Evolutionary conservation across 2,888 invertebrate species (phyloP).

Genomic region (Lithophane socia): DNA sequence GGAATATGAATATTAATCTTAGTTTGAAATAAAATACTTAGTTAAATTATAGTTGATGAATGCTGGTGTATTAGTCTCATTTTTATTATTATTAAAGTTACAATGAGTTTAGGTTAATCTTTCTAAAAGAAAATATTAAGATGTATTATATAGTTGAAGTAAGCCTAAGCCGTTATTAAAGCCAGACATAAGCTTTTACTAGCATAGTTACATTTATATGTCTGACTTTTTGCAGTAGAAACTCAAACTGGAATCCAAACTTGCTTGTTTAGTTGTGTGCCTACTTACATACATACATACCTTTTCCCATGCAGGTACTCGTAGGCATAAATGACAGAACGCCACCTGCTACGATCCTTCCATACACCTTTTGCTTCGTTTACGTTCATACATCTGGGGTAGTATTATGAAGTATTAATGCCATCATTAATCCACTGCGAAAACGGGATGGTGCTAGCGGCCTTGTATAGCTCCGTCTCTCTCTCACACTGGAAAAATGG

Average conservation of each 20-base stretch:
- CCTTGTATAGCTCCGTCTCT: too few species aligned
- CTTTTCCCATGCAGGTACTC: too few species aligned
- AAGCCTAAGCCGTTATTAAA: background rate
- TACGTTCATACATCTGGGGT: too few species aligned
- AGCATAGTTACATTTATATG: background rate
- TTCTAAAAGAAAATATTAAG: constrained; percentile 2
- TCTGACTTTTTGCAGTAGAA: background rate
- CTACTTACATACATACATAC: too few species aligned
- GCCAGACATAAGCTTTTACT: background rate
- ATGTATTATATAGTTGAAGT: constrained; percentile 1
- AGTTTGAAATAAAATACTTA: constrained; percentile 41
- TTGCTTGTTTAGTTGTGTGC: background rate
- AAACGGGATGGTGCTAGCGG: too few species aligned
- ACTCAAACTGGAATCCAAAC: background rate
- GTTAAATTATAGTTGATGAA: constrained; percentile 42
- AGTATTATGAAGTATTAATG: too few species aligned
- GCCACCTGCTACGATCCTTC: too few species aligned
- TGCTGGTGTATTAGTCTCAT: constrained; percentile 14
- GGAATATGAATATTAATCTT: constrained; percentile 58
- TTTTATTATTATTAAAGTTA: constrained; percentile 15
- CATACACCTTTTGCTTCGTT: too few species aligned
- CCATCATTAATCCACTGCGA: too few species aligned
- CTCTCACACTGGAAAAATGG: too few species aligned
- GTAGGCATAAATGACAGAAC: too few species aligned
- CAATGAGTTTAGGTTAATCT: background rate